These are phyloP conservation scores for Zygogramma bicolorata DNA, from an alignment of 2,888 invertebrate genomes.

Conservation along the genomic window DNA sequence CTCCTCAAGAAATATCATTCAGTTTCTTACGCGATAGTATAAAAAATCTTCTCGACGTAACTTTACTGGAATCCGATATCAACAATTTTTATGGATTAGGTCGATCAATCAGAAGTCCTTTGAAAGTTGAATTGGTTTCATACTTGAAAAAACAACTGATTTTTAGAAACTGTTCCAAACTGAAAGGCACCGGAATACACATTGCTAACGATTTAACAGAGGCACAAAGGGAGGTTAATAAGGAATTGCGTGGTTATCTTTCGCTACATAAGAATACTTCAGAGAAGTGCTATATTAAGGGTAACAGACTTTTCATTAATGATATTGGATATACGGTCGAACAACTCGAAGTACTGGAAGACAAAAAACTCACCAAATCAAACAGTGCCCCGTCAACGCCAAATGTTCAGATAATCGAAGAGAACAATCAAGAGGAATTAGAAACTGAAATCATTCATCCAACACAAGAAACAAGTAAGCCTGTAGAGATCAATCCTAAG, in stretches of 20 bases:
- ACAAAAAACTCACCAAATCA: neutral
- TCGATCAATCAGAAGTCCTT: neutral
- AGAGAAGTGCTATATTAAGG: neutral
- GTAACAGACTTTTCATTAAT: neutral
- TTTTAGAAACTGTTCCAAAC: neutral
- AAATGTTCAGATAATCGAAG: neutral
- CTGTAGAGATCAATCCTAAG: too few species aligned
- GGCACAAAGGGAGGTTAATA: neutral
- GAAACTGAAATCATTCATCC: too few species aligned
- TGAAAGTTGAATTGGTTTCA: neutral
- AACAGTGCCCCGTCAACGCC: neutral
- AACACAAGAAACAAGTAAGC: too few species aligned
- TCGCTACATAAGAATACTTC: neutral
- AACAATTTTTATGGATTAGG: neutral
- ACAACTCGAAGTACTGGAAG: neutral
- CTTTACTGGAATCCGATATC: neutral
- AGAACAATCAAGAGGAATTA: neutral
- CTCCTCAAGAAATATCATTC: neutral
- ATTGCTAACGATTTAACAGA: neutral
- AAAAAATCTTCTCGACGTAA: too few species aligned
- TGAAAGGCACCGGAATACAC: neutral
- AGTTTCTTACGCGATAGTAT: neutral
- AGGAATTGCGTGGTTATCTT: neutral
- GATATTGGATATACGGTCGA: neutral
- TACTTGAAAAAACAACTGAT: too few species aligned